These are phyloP conservation scores for Rhodeus uyekii DNA, from an alignment of 2,797 vertebrate genomes.

Conservation along the genomic window DNA sequence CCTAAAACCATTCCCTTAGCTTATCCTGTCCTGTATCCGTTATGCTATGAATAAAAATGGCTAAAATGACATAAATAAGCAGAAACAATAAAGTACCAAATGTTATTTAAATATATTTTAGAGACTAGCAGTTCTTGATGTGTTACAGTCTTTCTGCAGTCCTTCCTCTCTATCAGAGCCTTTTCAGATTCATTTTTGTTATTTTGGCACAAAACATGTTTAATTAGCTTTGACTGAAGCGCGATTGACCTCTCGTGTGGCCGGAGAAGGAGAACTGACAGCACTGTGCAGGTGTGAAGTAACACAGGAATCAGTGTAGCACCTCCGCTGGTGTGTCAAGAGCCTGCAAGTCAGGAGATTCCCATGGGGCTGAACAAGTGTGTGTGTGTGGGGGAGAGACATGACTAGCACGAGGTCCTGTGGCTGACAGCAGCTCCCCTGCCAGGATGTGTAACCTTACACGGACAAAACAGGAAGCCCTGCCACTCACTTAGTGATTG, in stretches of 20 bases:
- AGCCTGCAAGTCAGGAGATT: slow-evolving; percentile 76
- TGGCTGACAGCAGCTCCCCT: slow-evolving; percentile 71
- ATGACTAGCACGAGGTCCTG: slow-evolving; percentile 68
- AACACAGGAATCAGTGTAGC: slow-evolving; percentile 81
- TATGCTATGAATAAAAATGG: not conserved
- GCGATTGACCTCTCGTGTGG: slow-evolving; percentile 43
- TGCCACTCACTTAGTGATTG: slow-evolving; percentile 72
- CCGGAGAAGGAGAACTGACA: slow-evolving; percentile 62
- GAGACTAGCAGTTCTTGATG: not conserved
- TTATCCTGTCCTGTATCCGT: not conserved
- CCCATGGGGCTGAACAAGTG: slow-evolving; percentile 62
- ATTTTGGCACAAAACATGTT: slow-evolving; percentile 57
- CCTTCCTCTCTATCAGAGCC: not conserved
- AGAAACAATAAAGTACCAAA: not conserved
- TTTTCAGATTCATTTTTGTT: slow-evolving; percentile 42
- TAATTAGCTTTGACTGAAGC: slow-evolving; percentile 62
- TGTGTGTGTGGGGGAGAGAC: slow-evolving; percentile 51
- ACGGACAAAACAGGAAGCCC: slow-evolving; percentile 88
- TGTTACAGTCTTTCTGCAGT: not conserved
- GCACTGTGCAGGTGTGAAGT: slow-evolving; percentile 67
- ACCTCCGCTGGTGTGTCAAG: slow-evolving; percentile 77
- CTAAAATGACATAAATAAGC: not conserved
- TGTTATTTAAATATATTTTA: not conserved
- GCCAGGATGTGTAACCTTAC: slow-evolving; percentile 81
- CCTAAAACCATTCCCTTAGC: not conserved